A percentile compares a stretch with the other conserved stretches of the same genome.
Conservation (phyloP, 2,113 vertebrate genomes). For the Noctilio leporinus region DNA sequence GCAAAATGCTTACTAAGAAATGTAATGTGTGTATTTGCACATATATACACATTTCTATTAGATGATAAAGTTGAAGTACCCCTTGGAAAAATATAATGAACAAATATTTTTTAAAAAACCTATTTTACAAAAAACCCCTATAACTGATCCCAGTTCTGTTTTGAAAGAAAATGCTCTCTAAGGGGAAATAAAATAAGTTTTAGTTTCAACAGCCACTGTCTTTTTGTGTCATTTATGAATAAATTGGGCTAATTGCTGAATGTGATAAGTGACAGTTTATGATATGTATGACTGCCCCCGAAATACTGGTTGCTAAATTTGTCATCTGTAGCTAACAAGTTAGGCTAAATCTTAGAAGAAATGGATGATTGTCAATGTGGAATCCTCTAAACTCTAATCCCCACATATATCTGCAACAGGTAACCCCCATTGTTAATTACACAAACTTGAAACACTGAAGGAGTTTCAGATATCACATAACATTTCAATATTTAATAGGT, state of each 20-base stretch:
- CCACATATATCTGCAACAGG: conserved; percentile 40
- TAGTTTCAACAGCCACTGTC: conserved; percentile 45
- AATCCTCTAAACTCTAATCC: background rate
- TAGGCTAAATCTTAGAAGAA: background rate
- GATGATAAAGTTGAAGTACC: background rate
- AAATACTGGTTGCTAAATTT: conserved; percentile 9
- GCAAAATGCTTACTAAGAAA: conserved; percentile 13
- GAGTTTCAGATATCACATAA: conserved; percentile 50
- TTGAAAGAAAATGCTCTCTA: background rate
- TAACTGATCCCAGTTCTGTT: conserved; percentile 50
- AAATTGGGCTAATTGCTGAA: conserved; percentile 47
- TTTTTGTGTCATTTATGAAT: conserved; percentile 15
- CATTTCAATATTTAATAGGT: conserved; percentile 62
- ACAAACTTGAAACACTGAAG: conserved; percentile 5
- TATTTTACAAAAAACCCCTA: background rate
- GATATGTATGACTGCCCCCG: background rate
- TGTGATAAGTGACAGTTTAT: conserved; percentile 49
- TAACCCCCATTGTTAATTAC: conserved; percentile 52
- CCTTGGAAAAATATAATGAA: background rate
- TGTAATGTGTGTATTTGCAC: background rate
- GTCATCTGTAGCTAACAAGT: conserved; percentile 16
- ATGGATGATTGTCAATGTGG: background rate
- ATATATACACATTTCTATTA: background rate
- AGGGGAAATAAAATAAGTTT: conserved; percentile 38
- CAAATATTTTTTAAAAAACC: background rate